Percentiles rank a stretch among this genome's conserved stretches.
Conservation (phyloP, 2,888 invertebrate species). For the Eumacrocentrus americanus region DNA sequence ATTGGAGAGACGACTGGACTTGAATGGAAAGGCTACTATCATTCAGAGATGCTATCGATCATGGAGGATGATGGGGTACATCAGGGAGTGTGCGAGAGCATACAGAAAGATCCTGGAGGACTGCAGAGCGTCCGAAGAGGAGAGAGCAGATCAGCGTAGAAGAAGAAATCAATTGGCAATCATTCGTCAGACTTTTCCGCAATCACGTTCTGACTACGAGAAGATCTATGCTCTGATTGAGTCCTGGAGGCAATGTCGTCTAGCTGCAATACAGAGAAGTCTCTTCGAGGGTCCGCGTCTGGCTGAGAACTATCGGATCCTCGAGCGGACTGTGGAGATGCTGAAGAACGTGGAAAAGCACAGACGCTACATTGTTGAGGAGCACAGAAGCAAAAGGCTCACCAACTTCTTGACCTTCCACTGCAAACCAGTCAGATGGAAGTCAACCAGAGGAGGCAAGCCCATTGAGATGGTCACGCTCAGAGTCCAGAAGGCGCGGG, state of each 20-base stretch:
- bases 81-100: slow-evolving; percentile 63
- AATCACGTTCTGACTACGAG: slow-evolving; percentile 75
- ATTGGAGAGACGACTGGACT: slow-evolving; percentile 66
- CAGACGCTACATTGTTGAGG: slow-evolving; percentile 67
- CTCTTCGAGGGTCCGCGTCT: slow-evolving; percentile 73
- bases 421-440: slow-evolving; percentile 78
- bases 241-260: slow-evolving; percentile 71
- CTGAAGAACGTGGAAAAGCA: slow-evolving; percentile 74
- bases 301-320: slow-evolving; percentile 72
- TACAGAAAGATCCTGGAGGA: slow-evolving; percentile 64
- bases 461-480: slow-evolving; percentile 81
- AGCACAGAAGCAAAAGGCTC: slow-evolving; percentile 67
- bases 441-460: slow-evolving; percentile 73
- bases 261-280: slow-evolving; percentile 68
- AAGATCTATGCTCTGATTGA: slow-evolving; percentile 74
- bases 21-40: slow-evolving; percentile 62
- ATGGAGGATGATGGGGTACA: slow-evolving; percentile 64
- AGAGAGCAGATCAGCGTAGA: slow-evolving; percentile 59
- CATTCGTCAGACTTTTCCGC: slow-evolving; percentile 73
- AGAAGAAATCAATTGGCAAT: slow-evolving; percentile 66
- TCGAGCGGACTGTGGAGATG: slow-evolving; percentile 77
- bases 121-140: slow-evolving; percentile 64
- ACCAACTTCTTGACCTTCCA: slow-evolving; percentile 71
- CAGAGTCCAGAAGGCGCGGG: slow-evolving; percentile 79
- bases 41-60: slow-evolving; percentile 73